phyloP scores from a whole-genome alignment of 2,888 invertebrate genomes.

The Malthinus seriepunctatus region DNA sequence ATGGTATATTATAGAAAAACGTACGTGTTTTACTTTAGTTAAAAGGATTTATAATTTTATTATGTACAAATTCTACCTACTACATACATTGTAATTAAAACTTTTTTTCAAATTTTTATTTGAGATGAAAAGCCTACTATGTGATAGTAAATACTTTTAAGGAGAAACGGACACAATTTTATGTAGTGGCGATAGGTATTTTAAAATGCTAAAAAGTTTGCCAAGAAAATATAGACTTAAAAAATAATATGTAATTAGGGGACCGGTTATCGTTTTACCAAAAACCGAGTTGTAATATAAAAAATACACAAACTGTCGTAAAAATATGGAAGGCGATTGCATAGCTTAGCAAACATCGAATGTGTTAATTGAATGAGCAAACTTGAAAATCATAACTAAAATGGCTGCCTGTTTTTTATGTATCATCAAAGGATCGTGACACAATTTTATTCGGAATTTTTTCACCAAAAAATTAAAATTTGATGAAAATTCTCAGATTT shows the following conservation, averaged over 20 bases:
- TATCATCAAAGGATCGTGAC: neutral
- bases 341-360: conserved; percentile 47
- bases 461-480: neutral
- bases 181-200: neutral
- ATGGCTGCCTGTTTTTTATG: conserved; percentile 2
- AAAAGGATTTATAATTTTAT: conserved; percentile 14
- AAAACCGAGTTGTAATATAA: conserved; percentile 51
- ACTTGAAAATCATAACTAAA: conserved; percentile 46
- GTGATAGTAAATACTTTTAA: neutral
- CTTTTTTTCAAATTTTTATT: neutral
- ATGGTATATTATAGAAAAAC: conserved; percentile 31
- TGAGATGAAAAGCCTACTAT: neutral
- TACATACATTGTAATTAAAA: neutral
- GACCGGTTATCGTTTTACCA: conserved; percentile 51
- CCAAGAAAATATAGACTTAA: neutral
- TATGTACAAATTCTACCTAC: neutral
- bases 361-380: conserved; percentile 49
- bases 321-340: conserved; percentile 46
- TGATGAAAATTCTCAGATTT: neutral
- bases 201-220: conserved; percentile 1
- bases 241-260: conserved; percentile 44
- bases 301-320: conserved; percentile 47
- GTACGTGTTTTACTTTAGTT: conserved; percentile 30
- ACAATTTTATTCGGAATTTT: neutral
- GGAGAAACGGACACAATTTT: too few relatives aligned